Evolutionary conservation across 2,797 vertebrate species (phyloP).

Genomic region (Psittacula derbiana): DNA sequence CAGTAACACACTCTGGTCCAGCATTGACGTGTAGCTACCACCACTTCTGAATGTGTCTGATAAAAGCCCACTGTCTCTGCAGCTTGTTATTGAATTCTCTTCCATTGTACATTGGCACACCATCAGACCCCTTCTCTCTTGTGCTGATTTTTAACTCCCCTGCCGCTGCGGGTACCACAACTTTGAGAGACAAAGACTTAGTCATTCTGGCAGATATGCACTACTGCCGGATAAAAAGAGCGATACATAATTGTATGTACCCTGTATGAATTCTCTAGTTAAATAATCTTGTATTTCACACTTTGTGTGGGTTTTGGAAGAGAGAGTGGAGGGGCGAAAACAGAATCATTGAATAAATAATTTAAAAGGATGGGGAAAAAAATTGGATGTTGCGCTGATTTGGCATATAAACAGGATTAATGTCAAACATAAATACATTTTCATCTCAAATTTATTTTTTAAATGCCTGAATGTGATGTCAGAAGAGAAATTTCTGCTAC

Average conservation of each 20-base stretch:
- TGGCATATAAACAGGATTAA: neutral
- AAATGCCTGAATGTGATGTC: neutral
- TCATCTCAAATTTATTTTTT: neutral
- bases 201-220: conserved; percentile 30
- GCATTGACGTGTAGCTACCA: conserved; percentile 73
- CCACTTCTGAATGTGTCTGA: conserved; percentile 65
- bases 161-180: conserved; percentile 18
- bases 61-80: conserved; percentile 74
- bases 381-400: neutral
- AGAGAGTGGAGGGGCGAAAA: neutral
- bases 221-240: neutral
- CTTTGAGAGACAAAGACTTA: conserved; percentile 47
- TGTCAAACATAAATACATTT: neutral
- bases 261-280: neutral
- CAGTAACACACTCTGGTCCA: conserved; percentile 60
- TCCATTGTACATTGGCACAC: conserved; percentile 58
- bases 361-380: neutral
- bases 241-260: neutral
- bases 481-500: neutral
- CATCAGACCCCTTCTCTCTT: conserved; percentile 68
- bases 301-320: neutral
- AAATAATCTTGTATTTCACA: neutral
- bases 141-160: conserved; percentile 58
- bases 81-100: conserved; percentile 72
- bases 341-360: neutral